Conservation (phyloP, 1,140 invertebrate genomes). For the Nymphalis io region DNA sequence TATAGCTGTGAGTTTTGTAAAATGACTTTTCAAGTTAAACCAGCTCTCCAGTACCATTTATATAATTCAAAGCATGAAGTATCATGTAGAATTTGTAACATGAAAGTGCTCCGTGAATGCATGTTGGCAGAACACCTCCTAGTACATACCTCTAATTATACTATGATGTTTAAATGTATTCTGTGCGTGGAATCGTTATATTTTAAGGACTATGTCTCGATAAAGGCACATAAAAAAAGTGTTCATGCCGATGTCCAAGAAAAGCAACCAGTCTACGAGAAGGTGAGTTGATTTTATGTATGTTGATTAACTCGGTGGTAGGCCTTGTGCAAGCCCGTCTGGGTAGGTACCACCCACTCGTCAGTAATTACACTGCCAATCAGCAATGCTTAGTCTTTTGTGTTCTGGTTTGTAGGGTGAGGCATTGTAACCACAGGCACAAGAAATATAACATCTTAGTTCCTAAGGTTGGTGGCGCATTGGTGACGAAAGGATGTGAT, state of each 20-base stretch:
- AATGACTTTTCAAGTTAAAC: slow-evolving; percentile 25
- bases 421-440: too few relatives aligned
- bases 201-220: neutral
- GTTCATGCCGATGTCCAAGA: neutral
- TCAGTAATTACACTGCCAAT: too few relatives aligned
- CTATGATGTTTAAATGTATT: slow-evolving; percentile 34
- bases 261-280: neutral
- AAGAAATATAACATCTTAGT: too few relatives aligned
- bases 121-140: slow-evolving; percentile 39
- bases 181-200: slow-evolving; percentile 15
- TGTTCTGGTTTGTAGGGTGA: too few relatives aligned
- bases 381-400: too few relatives aligned
- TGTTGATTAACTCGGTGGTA: too few relatives aligned
- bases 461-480: too few relatives aligned
- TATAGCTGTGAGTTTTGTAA: slow-evolving; percentile 32
- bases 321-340: too few relatives aligned
- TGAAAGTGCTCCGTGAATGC: slow-evolving; percentile 25
- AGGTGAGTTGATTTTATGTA: neutral
- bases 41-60: slow-evolving; percentile 19
- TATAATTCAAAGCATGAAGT: neutral
- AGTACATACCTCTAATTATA: slow-evolving; percentile 40
- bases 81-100: slow-evolving; percentile 34
- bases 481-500: too few relatives aligned
- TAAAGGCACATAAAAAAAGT: neutral
- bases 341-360: too few relatives aligned